Conservation (phyloP, 2,113 vertebrate genomes). For the Trachemys scripta region DNA sequence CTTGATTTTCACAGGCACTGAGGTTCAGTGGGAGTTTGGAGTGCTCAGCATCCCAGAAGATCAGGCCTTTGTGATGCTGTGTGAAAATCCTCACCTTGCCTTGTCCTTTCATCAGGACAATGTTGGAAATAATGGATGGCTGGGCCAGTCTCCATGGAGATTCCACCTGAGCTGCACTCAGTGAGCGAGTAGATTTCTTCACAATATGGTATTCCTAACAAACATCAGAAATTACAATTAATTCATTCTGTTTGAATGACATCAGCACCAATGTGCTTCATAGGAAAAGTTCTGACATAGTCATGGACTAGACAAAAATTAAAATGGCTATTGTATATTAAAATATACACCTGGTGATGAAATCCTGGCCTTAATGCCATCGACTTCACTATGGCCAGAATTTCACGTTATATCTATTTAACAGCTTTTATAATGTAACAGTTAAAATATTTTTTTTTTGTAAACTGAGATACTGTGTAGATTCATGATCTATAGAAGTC, state of each 20-base stretch:
- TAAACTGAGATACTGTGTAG: conserved; percentile 16
- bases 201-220: conserved; percentile 92
- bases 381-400: neutral
- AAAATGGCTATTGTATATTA: neutral
- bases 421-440: neutral
- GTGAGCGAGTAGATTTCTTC: conserved; percentile 94
- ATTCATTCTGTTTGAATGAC: conserved; percentile 16
- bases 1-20: neutral
- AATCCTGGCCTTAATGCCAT: neutral
- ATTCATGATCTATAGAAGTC: conserved; percentile 1
- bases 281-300: rapidly evolving
- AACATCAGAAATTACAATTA: conserved; percentile 35
- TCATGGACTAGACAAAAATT: neutral
- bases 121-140: conserved; percentile 97
- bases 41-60: neutral
- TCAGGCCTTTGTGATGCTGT: neutral
- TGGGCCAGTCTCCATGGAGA: conserved; percentile 97
- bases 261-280: neutral
- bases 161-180: conserved; percentile 95
- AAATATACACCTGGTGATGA: neutral
- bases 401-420: neutral
- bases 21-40: neutral
- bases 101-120: conserved; percentile 97
- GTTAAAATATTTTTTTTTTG: conserved; percentile 34
- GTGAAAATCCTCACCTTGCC: conserved; percentile 89